Evolutionary conservation across 2,113 vertebrate species (phyloP).

Genomic region (Nyctibius bracteatus): DNA sequence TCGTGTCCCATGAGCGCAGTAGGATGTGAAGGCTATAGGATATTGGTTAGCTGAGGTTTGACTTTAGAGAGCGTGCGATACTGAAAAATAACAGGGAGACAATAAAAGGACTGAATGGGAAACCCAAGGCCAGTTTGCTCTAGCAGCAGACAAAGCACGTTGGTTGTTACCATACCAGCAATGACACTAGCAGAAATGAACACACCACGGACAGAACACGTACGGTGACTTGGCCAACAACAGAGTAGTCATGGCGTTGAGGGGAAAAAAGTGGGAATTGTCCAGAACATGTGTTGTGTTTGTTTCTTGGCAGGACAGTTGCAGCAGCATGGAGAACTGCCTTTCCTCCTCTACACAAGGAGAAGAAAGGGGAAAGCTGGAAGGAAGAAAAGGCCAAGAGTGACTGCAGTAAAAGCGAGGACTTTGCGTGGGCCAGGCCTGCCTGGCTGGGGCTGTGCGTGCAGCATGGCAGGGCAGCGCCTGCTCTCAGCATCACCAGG

Average conservation of each 20-base stretch:
- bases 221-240: neutral
- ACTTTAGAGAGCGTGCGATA: neutral
- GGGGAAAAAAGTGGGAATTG: neutral
- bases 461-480: neutral
- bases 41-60: neutral
- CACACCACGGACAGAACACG: neutral
- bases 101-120: neutral
- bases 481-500: neutral
- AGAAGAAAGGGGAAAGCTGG: neutral
- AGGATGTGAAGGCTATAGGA: neutral
- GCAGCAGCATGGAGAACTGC: neutral
- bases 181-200: no score
- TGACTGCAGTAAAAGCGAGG: rapidly evolving
- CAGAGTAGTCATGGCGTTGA: rapidly evolving
- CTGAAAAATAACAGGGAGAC: neutral
- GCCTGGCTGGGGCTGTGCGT: neutral
- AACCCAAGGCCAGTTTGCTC: neutral
- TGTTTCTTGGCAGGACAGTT: neutral
- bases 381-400: neutral
- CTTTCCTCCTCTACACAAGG: rapidly evolving
- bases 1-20: neutral
- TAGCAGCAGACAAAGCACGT: neutral
- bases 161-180: neutral
- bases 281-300: neutral
- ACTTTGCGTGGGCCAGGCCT: rapidly evolving